Percentiles rank a stretch among this genome's conserved stretches.
These are phyloP conservation scores for Myotis myotis DNA, from an alignment of 2,797 vertebrate species.

Conservation along the genomic window DNA sequence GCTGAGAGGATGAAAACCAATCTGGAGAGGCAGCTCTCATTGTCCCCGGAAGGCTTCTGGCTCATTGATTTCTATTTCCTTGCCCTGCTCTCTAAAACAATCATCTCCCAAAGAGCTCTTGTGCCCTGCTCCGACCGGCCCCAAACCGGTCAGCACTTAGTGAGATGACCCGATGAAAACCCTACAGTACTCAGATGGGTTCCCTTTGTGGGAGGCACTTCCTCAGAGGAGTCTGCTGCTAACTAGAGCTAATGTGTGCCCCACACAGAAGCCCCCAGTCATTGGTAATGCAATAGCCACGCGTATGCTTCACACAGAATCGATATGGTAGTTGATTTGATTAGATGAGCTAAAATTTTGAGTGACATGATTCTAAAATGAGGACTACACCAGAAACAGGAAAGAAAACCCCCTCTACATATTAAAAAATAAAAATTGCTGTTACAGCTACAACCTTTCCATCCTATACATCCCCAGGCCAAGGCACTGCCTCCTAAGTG, in stretches of 20 bases:
- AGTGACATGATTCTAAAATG: conserved; percentile 28
- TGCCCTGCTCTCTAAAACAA: neutral
- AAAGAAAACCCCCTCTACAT: neutral
- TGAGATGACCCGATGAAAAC: conserved; percentile 26
- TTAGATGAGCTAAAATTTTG: neutral
- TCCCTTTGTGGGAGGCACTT: neutral
- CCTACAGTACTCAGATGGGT: neutral
- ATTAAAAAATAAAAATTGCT: neutral
- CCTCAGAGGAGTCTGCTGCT: neutral
- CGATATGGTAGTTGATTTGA: neutral
- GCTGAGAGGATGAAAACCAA: neutral
- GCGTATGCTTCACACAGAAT: neutral
- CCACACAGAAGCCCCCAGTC: neutral
- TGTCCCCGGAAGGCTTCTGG: neutral
- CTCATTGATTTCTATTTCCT: conserved; percentile 43
- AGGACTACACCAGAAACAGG: neutral
- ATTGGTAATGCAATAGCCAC: neutral
- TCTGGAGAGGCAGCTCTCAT: neutral
- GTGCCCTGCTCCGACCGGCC: neutral
- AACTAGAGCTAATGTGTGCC: neutral
- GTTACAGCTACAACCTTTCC: neutral
- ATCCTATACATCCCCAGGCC: neutral
- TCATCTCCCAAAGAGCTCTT: neutral
- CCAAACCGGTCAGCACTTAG: neutral
- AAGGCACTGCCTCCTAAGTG: neutral